These are phyloP conservation scores for Chunga burmeisteri DNA, from an alignment of 2,113 vertebrate species.

Conservation along the genomic window DNA sequence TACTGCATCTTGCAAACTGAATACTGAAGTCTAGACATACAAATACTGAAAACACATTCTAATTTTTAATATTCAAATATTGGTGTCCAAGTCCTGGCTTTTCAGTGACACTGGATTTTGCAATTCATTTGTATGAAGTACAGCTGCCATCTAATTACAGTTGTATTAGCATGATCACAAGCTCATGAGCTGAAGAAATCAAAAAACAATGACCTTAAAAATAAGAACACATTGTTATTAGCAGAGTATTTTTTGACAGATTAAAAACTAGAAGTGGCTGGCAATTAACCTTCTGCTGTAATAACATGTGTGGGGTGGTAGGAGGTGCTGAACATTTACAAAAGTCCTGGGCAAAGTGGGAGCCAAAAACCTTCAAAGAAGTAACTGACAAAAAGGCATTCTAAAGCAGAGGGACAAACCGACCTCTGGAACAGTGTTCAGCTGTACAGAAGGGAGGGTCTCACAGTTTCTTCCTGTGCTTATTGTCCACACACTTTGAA, in stretches of 20 bases:
- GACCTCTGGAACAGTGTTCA: background rate
- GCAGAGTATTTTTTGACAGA: background rate
- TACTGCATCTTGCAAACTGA: slow-evolving; percentile 11
- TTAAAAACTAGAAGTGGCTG: background rate
- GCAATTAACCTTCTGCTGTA: background rate
- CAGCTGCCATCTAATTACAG: background rate
- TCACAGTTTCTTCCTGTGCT: background rate
- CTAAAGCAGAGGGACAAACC: accelerated
- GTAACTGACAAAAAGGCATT: accelerated
- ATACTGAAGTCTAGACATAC: background rate
- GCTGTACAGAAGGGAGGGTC: background rate
- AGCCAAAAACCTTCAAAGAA: background rate
- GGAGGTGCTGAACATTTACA: background rate
- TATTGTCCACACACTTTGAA: background rate
- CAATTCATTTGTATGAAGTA: background rate
- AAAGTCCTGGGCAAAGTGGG: background rate
- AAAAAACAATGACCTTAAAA: background rate
- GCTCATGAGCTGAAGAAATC: background rate
- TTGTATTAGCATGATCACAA: background rate
- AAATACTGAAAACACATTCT: background rate
- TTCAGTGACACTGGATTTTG: slow-evolving; percentile 6
- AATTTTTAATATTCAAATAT: slow-evolving; percentile 24
- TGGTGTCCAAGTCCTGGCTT: background rate
- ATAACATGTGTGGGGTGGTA: accelerated
- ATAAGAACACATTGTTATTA: background rate